Conservation (phyloP, 2,797 vertebrate species). For the Melanotaenia boesemani region DNA sequence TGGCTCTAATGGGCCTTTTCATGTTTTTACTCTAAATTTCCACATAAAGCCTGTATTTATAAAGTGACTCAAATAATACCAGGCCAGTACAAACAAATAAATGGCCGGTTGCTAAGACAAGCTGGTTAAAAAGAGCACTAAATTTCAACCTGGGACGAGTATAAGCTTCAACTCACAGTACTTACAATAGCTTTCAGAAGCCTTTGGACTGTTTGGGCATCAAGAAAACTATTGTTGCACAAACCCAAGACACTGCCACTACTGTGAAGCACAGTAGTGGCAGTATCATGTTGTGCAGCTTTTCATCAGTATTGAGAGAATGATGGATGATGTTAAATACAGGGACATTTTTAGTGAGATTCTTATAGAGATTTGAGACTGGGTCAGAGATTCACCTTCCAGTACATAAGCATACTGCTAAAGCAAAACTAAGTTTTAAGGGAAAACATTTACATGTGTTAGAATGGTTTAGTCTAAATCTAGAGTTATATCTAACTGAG, state of each 20-base stretch:
- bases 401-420: background rate
- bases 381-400: background rate
- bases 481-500: background rate
- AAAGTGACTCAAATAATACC: background rate
- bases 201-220: too few relatives aligned
- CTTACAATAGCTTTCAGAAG: too few relatives aligned
- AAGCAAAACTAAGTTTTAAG: too few relatives aligned
- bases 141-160: background rate
- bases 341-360: too few relatives aligned
- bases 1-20: background rate
- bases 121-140: background rate
- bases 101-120: background rate
- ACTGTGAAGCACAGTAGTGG: background rate
- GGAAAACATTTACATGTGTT: too few relatives aligned
- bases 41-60: constrained; percentile 3
- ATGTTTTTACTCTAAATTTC: background rate
- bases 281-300: background rate
- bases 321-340: too few relatives aligned
- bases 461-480: background rate
- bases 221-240: too few relatives aligned
- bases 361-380: too few relatives aligned
- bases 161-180: background rate
- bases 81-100: constrained; percentile 7
- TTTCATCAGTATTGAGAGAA: background rate
- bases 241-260: too few relatives aligned